phyloP scores from a whole-genome alignment of 2,113 vertebrate species.

The Piaya cayana region DNA sequence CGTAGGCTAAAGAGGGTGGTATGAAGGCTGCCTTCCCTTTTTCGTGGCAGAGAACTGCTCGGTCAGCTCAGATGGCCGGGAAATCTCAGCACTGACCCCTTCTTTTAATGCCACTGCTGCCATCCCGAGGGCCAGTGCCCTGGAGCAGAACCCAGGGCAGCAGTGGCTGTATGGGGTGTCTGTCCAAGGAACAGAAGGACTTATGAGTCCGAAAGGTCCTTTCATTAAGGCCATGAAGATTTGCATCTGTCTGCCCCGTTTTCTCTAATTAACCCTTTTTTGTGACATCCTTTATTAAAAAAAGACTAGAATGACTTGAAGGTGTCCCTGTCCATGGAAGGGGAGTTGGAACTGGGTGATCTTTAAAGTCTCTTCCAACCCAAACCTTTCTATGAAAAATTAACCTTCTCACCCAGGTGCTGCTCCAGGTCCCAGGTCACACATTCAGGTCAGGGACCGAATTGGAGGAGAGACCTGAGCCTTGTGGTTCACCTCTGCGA shows the following conservation, averaged over 20 bases:
- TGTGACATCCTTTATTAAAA: not conserved
- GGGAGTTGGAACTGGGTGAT: too few relatives aligned
- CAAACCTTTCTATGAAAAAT: not conserved
- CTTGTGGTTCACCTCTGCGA: not conserved
- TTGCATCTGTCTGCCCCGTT: not conserved
- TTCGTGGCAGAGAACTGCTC: not conserved
- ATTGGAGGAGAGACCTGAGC: not conserved
- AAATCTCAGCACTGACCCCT: not conserved
- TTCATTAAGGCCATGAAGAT: not conserved
- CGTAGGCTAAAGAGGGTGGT: not conserved
- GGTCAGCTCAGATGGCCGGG: fast-evolving
- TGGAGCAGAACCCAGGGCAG: not conserved
- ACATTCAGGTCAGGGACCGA: not conserved
- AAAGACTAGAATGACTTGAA: not conserved
- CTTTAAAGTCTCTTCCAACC: too few relatives aligned
- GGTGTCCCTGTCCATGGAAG: too few relatives aligned
- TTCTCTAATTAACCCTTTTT: not conserved
- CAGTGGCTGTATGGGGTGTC: not conserved
- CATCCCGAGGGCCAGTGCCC: fast-evolving
- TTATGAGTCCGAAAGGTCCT: not conserved
- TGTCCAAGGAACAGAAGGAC: not conserved
- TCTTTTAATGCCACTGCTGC: not conserved
- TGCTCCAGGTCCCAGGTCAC: not conserved
- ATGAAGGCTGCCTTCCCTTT: not conserved
- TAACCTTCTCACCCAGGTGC: not conserved